Percentiles rank a stretch among this genome's conserved stretches.
Conservation (phyloP, 1,140 invertebrate species). For the Drosophila baimaii region DNA sequence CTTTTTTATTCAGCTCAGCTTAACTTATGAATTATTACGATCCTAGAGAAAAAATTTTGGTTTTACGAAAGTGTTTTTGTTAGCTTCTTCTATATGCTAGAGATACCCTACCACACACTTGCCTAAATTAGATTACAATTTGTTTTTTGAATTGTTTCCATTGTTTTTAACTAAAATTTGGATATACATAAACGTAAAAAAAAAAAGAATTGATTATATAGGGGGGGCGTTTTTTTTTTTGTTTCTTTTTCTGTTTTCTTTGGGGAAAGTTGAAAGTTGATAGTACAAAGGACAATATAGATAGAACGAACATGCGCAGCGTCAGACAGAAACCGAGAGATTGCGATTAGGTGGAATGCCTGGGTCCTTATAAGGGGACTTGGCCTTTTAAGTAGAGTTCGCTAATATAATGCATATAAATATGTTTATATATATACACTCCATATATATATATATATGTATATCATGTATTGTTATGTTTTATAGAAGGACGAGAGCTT, state of each 20-base stretch:
- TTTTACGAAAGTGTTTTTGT: conserved; percentile 51
- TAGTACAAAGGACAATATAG: no score
- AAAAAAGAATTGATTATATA: conserved; percentile 19
- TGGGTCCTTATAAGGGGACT: conserved; percentile 1
- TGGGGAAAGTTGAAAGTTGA: neutral
- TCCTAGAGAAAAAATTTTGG: conserved; percentile 62
- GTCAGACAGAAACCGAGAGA: conserved; percentile 43
- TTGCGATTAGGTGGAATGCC: conserved; percentile 47
- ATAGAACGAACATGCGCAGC: no score
- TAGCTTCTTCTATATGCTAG: conserved; percentile 49
- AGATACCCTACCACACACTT: conserved; percentile 54
- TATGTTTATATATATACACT: conserved; percentile 21
- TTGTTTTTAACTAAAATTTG: conserved; percentile 41
- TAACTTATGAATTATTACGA: conserved; percentile 42
- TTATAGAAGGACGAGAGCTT: conserved; percentile 1
- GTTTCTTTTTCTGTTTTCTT: neutral
- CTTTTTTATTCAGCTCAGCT: conserved; percentile 46
- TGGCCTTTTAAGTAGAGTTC: conserved; percentile 48
- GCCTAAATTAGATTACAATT: conserved; percentile 56
- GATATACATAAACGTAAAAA: conserved; percentile 15
- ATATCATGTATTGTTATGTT: conserved; percentile 9
- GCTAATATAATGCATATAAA: conserved; percentile 39
- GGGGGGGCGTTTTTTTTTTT: neutral
- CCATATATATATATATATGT: conserved; percentile 10
- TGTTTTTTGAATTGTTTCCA: conserved; percentile 18